phyloP scores from a whole-genome alignment of 1,140 invertebrate species.

The Heliconius nattereri region DNA sequence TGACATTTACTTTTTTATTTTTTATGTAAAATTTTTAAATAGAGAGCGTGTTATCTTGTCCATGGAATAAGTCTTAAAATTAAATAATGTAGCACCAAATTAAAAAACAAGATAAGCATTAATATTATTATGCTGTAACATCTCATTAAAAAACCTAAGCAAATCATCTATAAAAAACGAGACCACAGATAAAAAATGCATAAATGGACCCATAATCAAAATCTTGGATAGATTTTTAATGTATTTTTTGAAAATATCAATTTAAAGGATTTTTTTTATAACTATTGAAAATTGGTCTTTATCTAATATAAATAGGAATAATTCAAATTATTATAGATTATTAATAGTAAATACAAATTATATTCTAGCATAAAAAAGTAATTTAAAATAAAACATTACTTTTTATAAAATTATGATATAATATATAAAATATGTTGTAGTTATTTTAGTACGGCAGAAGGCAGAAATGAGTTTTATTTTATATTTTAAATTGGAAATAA shows the following conservation, averaged over 20 bases:
- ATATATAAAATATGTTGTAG: background rate
- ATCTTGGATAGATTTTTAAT: background rate
- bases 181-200: constrained; percentile 18
- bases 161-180: background rate
- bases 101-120: background rate
- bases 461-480: background rate
- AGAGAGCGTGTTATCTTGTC: constrained; percentile 3
- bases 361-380: background rate
- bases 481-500: background rate
- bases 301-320: background rate
- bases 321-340: background rate
- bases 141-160: background rate
- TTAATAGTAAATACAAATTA: too few species aligned
- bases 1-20: background rate
- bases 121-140: constrained; percentile 13
- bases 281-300: background rate
- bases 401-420: background rate
- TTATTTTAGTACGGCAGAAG: background rate
- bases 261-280: background rate
- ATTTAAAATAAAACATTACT: background rate
- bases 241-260: background rate
- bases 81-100: constrained; percentile 7
- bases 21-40: background rate
- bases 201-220: constrained; percentile 18
- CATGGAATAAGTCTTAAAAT: constrained; percentile 2